These are phyloP conservation scores for Euura lappo DNA, from an alignment of 1,140 invertebrate genomes.

Conservation along the genomic window DNA sequence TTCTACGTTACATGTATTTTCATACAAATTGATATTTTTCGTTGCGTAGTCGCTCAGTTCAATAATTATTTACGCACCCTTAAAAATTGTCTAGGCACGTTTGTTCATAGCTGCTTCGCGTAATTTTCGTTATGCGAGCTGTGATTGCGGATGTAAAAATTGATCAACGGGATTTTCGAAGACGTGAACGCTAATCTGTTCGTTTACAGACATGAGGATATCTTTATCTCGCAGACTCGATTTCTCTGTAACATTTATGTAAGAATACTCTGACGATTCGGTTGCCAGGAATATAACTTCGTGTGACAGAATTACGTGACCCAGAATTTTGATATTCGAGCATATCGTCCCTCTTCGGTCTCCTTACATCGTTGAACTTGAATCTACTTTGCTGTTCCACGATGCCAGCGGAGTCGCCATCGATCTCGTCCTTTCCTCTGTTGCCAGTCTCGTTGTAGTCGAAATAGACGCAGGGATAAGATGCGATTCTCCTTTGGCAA, in stretches of 20 bases:
- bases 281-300: neutral
- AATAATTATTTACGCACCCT: conserved; percentile 13
- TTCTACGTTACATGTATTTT: too few relatives aligned
- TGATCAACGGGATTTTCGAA: neutral
- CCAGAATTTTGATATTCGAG: neutral
- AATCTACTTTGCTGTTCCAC: too few relatives aligned
- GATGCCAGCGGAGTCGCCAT: too few relatives aligned
- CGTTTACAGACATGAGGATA: neutral
- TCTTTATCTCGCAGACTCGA: neutral
- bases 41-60: too few relatives aligned
- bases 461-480: too few relatives aligned
- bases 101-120: neutral
- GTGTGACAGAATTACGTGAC: neutral
- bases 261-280: conserved; percentile 1
- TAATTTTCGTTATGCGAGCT: neutral
- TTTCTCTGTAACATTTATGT: neutral
- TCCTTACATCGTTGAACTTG: too few relatives aligned
- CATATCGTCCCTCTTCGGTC: too few relatives aligned
- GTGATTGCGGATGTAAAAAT: neutral
- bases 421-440: too few relatives aligned
- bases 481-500: too few relatives aligned
- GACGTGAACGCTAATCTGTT: neutral
- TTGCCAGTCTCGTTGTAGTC: too few relatives aligned
- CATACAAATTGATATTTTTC: too few relatives aligned
- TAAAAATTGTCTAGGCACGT: conserved; percentile 15